Base-by-base conservation (phyloP, 2,888 invertebrate species). In the Ichneumoninae sp. region DNA sequence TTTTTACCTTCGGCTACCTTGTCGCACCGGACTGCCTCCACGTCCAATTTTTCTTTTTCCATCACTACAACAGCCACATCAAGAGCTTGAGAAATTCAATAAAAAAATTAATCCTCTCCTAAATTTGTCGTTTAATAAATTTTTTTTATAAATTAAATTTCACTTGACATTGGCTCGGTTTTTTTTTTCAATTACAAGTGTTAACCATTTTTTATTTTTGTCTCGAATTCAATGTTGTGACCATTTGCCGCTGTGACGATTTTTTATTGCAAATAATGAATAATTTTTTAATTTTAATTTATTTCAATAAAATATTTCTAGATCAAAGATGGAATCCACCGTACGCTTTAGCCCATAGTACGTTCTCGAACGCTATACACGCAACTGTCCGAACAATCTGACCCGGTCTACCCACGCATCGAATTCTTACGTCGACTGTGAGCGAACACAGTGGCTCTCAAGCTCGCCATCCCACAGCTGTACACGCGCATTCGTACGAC, bases 351-450 rank as follows among this genome's bases (percentile, higher is more conserved):
- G 22, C 8, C 26, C 65, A 65, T 50, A 52, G 50, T 10, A 36
- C 40, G n/a, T 33, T 76, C 36, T 52, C 76, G 54, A 80, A 66
- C 60, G 30, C 30, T 26, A 75, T 50, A 80, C 52, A 47, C 44
- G 44, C 65, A 81, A 50, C 54, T 71, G 81, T 85, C 57, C 75
- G 69, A 85, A 81, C 70, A 81, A 85, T 85, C 65, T 47, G 81
- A 81, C 65, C 78, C 78, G 78, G 70, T 79, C 84, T 75, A 70
- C 81, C 84, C 84, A 81, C 84, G 78, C 81, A 10, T 44, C 74
- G 70, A 85, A 85, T 85, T 85, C 81, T 85, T 74, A 74, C 78
- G 73, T 63, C 75, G 52, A 44, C 44, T 66, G 30, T 68, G 60
- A 63, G 44, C 44, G 44, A 47, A 73, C 76, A 57, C 81, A 82